phyloP scores from a whole-genome alignment of 1,140 invertebrate genomes.

The Drosophila nebulosa region DNA sequence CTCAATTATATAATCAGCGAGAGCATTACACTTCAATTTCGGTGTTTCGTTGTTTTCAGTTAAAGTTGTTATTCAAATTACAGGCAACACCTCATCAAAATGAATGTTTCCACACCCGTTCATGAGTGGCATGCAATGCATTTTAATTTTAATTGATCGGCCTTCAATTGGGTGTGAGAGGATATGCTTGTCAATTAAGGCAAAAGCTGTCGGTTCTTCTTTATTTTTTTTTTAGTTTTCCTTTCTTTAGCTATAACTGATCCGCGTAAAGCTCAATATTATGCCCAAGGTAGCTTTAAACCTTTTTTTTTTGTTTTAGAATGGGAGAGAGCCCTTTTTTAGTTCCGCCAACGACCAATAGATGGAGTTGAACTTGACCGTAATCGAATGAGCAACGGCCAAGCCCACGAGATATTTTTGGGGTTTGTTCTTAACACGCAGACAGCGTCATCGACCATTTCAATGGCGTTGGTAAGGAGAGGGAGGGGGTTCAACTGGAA shows the following conservation, averaged over 20 bases:
- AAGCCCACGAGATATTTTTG: slow-evolving; percentile 51
- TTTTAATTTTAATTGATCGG: slow-evolving; percentile 46
- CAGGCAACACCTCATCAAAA: slow-evolving; percentile 76
- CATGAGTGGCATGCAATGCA: slow-evolving; percentile 38
- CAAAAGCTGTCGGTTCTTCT: slow-evolving; percentile 3
- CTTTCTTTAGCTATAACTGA: slow-evolving; percentile 20
- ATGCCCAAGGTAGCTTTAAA: slow-evolving; percentile 30
- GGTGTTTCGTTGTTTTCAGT: slow-evolving; percentile 32
- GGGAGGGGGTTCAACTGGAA: background rate
- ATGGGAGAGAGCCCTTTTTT: slow-evolving; percentile 32
- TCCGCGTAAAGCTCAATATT: slow-evolving; percentile 45
- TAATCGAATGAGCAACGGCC: slow-evolving; percentile 38
- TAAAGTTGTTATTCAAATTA: slow-evolving; percentile 67
- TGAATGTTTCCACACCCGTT: slow-evolving; percentile 67
- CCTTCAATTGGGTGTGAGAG: slow-evolving; percentile 16
- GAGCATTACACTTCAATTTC: slow-evolving; percentile 44
- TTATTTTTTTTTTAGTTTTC: background rate
- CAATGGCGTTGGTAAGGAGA: background rate
- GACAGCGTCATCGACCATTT: background rate
- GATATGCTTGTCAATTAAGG: slow-evolving; percentile 26
- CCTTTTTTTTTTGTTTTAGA: slow-evolving; percentile 8
- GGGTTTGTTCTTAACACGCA: slow-evolving; percentile 21
- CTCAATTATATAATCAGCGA: slow-evolving; percentile 64
- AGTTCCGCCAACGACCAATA: slow-evolving; percentile 55
- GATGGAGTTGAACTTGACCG: slow-evolving; percentile 45